A percentile compares a stretch with the other conserved stretches of the same genome.
Conservation (phyloP, 2,797 vertebrate genomes). For the Acanthis flammea region DNA sequence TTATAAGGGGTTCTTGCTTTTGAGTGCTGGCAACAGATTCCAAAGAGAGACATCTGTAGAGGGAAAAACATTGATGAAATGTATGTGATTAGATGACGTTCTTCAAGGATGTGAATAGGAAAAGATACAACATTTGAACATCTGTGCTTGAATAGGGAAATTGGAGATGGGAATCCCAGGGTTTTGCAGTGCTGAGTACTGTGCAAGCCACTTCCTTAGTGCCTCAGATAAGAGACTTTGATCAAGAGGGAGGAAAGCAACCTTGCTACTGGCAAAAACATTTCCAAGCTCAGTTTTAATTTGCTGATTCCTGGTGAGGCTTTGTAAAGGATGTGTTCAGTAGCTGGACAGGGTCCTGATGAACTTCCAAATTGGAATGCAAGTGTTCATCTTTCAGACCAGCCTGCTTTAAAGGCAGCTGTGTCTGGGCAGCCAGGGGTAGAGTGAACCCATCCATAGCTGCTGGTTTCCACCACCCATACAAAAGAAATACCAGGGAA, state of each 20-base stretch:
- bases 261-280: neutral
- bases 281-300: neutral
- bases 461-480: neutral
- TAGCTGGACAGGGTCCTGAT: neutral
- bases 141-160: constrained; percentile 41
- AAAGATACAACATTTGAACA: constrained; percentile 44
- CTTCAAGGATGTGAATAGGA: constrained; percentile 20
- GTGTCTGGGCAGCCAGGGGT: neutral
- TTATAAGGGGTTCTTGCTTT: neutral
- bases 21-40: neutral
- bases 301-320: neutral
- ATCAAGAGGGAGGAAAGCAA: neutral
- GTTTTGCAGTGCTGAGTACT: neutral
- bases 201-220: constrained; percentile 26
- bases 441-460: neutral
- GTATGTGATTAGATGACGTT: neutral
- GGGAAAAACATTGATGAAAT: neutral
- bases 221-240: constrained; percentile 20
- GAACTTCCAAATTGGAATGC: neutral
- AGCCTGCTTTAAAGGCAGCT: neutral
- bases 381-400: neutral
- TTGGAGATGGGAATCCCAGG: constrained; percentile 46
- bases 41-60: constrained; percentile 10
- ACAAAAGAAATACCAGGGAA: neutral
- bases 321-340: neutral